These are phyloP conservation scores for Apamea sordens DNA, from an alignment of 2,888 invertebrate species.

Conservation along the genomic window DNA sequence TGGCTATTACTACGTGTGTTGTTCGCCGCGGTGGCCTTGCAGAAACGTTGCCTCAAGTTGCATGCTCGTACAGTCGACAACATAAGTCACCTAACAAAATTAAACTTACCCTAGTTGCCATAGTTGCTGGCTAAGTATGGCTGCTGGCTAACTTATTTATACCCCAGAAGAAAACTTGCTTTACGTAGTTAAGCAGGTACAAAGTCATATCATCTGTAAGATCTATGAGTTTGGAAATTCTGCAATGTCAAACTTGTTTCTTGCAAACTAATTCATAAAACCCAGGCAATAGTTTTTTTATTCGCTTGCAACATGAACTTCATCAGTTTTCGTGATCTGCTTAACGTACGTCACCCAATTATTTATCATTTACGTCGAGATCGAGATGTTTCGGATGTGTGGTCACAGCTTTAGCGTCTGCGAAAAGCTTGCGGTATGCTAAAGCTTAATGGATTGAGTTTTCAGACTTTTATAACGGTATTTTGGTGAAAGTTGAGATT, in stretches of 20 bases:
- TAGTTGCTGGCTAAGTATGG: background rate
- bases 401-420: background rate
- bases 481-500: conserved; percentile 54
- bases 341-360: too few relatives aligned
- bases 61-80: background rate
- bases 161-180: background rate
- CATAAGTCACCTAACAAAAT: background rate
- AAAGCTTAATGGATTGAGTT: conserved; percentile 39
- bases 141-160: background rate
- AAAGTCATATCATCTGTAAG: background rate
- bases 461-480: conserved; percentile 46
- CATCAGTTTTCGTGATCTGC: background rate
- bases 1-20: background rate
- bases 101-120: background rate
- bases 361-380: background rate
- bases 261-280: conserved; percentile 1
- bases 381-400: background rate
- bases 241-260: background rate
- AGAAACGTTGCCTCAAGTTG: background rate
- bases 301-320: too few relatives aligned
- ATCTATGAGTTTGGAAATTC: background rate
- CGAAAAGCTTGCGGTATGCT: conserved; percentile 23
- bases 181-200: background rate
- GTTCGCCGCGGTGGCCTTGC: background rate
- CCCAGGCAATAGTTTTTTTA: background rate